Percentiles rank a stretch among this genome's conserved stretches.
These are phyloP conservation scores for Premnoplex brunnescens DNA, from an alignment of 2,797 vertebrate species.

Conservation along the genomic window DNA sequence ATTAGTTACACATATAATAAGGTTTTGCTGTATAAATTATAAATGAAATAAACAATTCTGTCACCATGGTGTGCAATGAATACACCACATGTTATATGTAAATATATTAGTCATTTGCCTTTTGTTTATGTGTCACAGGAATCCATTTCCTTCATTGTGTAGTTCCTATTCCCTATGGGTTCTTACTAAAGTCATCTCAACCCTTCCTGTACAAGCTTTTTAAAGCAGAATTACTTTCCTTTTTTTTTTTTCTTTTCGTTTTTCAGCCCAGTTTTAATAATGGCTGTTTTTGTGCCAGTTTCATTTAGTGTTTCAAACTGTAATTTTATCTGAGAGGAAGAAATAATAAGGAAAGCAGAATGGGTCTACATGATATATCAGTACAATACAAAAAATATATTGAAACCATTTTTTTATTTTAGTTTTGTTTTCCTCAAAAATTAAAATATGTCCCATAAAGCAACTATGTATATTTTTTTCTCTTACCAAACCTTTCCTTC, in stretches of 20 bases:
- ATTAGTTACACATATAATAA: conserved; percentile 84
- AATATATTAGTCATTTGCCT: conserved; percentile 83
- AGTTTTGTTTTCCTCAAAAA: conserved; percentile 60
- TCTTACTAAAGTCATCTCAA: conserved; percentile 69
- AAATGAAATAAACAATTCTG: conserved; percentile 82
- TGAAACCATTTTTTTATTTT: conserved; percentile 72
- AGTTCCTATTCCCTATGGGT: conserved; percentile 69
- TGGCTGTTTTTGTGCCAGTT: conserved; percentile 70
- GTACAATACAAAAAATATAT: conserved; percentile 73
- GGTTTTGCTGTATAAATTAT: conserved; percentile 82
- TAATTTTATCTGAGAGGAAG: conserved; percentile 66
- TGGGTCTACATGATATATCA: conserved; percentile 66
- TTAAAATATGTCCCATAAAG: conserved; percentile 69
- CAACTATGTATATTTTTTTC: conserved; percentile 56
- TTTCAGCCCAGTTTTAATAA: conserved; percentile 76
- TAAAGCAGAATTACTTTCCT: conserved; percentile 69
- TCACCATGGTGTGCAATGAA: conserved; percentile 78
- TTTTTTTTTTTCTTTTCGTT: conserved; percentile 23
- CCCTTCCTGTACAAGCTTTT: conserved; percentile 63
- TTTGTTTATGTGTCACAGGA: conserved; percentile 80
- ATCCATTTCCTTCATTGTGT: conserved; percentile 76
- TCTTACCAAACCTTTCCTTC: conserved; percentile 40
- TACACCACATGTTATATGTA: conserved; percentile 82
- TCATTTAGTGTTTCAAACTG: conserved; percentile 71
- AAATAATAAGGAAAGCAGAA: conserved; percentile 62